Evolutionary conservation across 2,113 vertebrate genomes (phyloP), one percentile per base, ranked within the genome.

Genomic region (Vulpes ferrilata): DNA sequence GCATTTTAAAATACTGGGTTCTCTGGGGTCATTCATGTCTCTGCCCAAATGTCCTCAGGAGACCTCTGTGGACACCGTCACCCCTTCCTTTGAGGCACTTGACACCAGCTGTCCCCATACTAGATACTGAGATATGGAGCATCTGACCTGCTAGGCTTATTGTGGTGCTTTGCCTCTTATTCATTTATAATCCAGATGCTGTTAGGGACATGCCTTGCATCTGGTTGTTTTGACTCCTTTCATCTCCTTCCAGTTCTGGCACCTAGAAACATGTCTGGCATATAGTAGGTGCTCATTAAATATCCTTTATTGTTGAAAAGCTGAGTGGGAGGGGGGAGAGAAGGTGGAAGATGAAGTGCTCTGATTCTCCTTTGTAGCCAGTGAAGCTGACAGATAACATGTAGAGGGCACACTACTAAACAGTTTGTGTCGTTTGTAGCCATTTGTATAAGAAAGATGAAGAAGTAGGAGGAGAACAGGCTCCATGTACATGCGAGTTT

Each of bases 401-500:
- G 65, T 55, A 88, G 60, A 76, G 30, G 30, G 11, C 38, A 88
- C 74, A 51, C 12, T 38, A 16, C 16, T 51, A 11, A 67, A 67
- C 3, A 32, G 15, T 32, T 3, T 57, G 3, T 22, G 74, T n/a
- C 32, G 11, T 48, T 22, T 51, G 17, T 19, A 86, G 59, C 55
- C n/a, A 64, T 80, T 82, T 35, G 16, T 65, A 6, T 74, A 25
- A 65, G 30, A 59, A 82, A 59, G 35, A 23, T 12, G 27, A 48
- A 78, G 73, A 64, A 89, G 25, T 22, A 82, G 27, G 51, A 35
- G 4, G 35, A 64, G 57, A 25, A 30, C 0, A 35, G 48, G 19
- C 8, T 8, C 4, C 20, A 1, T 9, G 35, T 51, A 43, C 57
- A 17, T 0, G 19, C 25, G 9, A 20, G 20, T 11, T 62, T 4